Evolutionary conservation across 2,888 invertebrate genomes (phyloP).

Genomic region (Trisateles emortualis): DNA sequence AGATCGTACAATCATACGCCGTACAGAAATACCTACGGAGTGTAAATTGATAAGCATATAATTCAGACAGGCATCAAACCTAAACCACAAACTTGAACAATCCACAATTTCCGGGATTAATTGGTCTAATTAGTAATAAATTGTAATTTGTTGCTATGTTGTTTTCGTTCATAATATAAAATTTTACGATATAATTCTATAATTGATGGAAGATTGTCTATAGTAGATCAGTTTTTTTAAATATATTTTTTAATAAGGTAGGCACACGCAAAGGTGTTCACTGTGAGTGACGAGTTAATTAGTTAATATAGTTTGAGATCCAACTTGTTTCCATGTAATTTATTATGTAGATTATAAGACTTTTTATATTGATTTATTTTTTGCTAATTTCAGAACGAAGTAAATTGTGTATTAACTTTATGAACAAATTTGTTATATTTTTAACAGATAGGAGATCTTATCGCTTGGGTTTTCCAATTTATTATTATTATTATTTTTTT

Average conservation of each 20-base stretch:
- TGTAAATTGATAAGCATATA: no score
- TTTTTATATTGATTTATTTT: conserved; percentile 12
- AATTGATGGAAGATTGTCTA: conserved; percentile 17
- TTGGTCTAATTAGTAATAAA: no score
- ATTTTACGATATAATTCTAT: conserved; percentile 4
- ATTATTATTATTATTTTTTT: no score
- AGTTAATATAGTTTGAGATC: conserved; percentile 26
- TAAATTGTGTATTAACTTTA: conserved; percentile 5
- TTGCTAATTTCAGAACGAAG: background rate
- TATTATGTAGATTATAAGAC: conserved; percentile 19
- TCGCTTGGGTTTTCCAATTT: no score
- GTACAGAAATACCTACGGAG: no score
- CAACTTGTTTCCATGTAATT: conserved; percentile 31
- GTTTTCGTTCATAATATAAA: background rate
- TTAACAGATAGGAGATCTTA: background rate
- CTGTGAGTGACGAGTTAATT: conserved; percentile 42
- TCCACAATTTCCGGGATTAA: no score
- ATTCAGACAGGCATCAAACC: no score
- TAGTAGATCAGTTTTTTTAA: conserved; percentile 18
- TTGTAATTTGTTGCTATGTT: no score
- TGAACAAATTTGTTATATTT: background rate
- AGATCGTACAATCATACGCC: no score
- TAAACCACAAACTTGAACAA: no score
- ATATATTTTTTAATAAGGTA: conserved; percentile 5
- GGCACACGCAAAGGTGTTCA: conserved; percentile 21